Evolutionary conservation across 2,888 invertebrate genomes (phyloP), one percentile per base, ranked within the genome.

Genomic region (Nebria brevicollis): DNA sequence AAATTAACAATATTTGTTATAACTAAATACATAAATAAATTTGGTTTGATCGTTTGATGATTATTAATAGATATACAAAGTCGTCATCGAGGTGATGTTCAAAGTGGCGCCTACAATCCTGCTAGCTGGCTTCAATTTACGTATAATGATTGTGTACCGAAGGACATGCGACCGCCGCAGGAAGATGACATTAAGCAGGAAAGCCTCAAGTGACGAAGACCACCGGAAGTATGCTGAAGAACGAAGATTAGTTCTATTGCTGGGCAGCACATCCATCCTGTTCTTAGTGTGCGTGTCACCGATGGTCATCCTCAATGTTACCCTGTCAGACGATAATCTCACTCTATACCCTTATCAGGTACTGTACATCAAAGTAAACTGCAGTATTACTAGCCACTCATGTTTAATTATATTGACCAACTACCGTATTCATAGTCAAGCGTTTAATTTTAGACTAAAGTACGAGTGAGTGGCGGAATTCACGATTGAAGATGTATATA

Each of bases 261-360:
- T 94, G 75, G 93, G 93, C 43, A 93, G 93, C 82, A 94, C 94
- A 4, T 93, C 93, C 83, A 91, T 94, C 76, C 87, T 94, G 70
- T 94, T 94, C 87, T 89, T 94, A 75, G 90, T 93, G 20, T 94
- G 94, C 87, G 93, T 94, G 54, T 93, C 93, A 15, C 94, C 94
- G 0, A 94, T 94, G 94, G 93, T 93, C 77, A 92, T 94, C 83
- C 89, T 94, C 13, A 94, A 94, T 85, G 92, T 94, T 84, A 93
- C 93, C 11, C 89, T 94, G 83, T 93, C 92, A 54, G 92, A 93
- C 84, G 90, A 91, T 82, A 92, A 93, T 85, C 88, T 93, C 84
- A 90, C 90, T 66, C 90, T 91, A 84, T 93, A 92, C 86, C 91
- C 93, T 66, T 94, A 93, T 87, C 93, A 94, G 90, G 93, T 92